Evolutionary conservation across 2,113 vertebrate genomes (phyloP).

Genomic region (Myotis davidii): DNA sequence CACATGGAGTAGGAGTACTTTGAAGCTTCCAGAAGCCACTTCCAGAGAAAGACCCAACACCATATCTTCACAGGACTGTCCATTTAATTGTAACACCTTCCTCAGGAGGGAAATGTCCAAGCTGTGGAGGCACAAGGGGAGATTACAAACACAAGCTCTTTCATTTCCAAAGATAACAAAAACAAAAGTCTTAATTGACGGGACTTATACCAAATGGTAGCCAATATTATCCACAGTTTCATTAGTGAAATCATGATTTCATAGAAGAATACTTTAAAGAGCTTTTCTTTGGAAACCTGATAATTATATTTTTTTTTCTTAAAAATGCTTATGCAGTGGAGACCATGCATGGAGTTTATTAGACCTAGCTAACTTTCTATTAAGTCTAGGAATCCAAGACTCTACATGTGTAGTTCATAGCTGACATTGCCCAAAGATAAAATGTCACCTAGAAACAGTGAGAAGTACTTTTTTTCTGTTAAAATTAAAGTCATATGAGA

Average conservation of each 20-base stretch:
- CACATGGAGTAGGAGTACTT: neutral
- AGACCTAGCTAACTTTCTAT: constrained; percentile 59
- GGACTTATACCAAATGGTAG: neutral
- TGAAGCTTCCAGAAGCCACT: neutral
- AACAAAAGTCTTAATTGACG: neutral
- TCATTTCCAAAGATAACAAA: neutral
- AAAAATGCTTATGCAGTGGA: neutral
- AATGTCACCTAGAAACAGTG: constrained; percentile 8
- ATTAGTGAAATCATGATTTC: constrained; percentile 68
- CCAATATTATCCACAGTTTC: constrained; percentile 20
- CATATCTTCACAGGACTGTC: neutral
- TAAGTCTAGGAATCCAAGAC: neutral
- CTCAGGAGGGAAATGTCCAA: neutral
- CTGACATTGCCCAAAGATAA: constrained; percentile 16
- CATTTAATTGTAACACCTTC: neutral
- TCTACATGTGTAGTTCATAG: neutral
- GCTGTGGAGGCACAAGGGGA: neutral
- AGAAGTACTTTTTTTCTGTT: constrained; percentile 43
- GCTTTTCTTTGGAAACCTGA: constrained; percentile 58
- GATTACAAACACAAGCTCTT: neutral
- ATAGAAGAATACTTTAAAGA: constrained; percentile 59
- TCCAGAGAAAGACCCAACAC: neutral
- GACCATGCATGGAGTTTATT: constrained; percentile 43
- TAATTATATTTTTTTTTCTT: constrained; percentile 71
- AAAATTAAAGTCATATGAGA: constrained; percentile 54